These are phyloP conservation scores for Micrasema longulum DNA, from an alignment of 1,140 invertebrate genomes.

Conservation along the genomic window DNA sequence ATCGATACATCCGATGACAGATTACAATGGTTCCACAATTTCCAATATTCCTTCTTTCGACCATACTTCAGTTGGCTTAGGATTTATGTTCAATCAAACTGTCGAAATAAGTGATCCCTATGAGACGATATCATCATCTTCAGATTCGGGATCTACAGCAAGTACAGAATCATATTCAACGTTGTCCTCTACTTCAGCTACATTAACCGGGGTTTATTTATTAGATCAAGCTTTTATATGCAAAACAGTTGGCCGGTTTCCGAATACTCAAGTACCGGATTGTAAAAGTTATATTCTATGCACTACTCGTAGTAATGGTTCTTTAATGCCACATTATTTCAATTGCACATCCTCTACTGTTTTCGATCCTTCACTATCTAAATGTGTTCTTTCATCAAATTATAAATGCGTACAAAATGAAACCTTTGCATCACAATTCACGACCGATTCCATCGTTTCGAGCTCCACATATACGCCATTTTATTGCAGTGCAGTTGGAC, in stretches of 20 bases:
- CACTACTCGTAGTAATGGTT: not conserved
- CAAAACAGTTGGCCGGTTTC: slow-evolving; percentile 26
- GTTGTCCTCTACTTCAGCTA: not conserved
- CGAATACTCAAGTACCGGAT: not conserved
- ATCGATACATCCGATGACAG: too few species aligned
- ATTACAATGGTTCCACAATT: too few species aligned
- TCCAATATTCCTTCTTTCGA: too few species aligned
- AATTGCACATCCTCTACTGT: slow-evolving; percentile 13
- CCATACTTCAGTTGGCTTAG: too few species aligned
- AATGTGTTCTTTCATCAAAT: slow-evolving; percentile 23
- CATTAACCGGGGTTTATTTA: too few species aligned
- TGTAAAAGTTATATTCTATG: slow-evolving; percentile 32
- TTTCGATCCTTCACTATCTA: slow-evolving; percentile 6
- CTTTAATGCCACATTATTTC: slow-evolving; percentile 2
- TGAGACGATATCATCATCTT: too few species aligned
- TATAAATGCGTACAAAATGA: too few species aligned
- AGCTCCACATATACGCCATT: not conserved
- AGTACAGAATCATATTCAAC: not conserved
- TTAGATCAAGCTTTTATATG: slow-evolving; percentile 11
- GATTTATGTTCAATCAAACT: too few species aligned
- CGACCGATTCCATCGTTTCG: too few species aligned
- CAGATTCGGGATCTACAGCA: too few species aligned
- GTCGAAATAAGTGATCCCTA: too few species aligned
- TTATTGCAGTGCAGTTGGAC: not conserved
- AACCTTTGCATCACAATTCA: too few species aligned